Evolutionary conservation across 2,113 vertebrate species (phyloP), one percentile per base, ranked within the genome.

Genomic region (Ahaetulla prasina): DNA sequence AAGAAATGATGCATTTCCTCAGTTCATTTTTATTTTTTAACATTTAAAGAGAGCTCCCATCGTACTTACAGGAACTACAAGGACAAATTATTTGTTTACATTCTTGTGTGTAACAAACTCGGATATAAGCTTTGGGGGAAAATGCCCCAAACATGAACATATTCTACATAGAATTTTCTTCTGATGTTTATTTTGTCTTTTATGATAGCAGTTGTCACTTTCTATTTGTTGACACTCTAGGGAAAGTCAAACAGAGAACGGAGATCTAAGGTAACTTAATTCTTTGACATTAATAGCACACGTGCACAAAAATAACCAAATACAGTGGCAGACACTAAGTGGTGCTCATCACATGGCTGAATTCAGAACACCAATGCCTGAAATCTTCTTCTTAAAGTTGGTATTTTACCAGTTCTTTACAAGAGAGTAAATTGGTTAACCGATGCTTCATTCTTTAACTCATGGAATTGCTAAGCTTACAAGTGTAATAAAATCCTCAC

Each of bases 261-360:
- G 94, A 95, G 92, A 95, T 45, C 39, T 96, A 93, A 97, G 97
- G 97, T 97, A 97, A 97, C 30, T 55, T 93, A 95, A 39, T 94
- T 95, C 22, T 47, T 88, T 92, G 47, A 92, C 54, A 80, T 94
- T 95, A 96, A 96, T 92, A 39, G 45, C 96, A 96, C 95, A 0
- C 0, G 0, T 57, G 92, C 63, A 93, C 60, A 92, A 94, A 91
- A 63, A 27, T 96, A 94, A 92, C 63, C 60, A 30, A 53, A 47
- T 94, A 95, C 91, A 85, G 25, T 43, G 10, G 35, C 87, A 88
- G 89, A 22, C 30, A 91, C 93, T 84, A 68, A 74, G 30, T 0
- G 18, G 39, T 92, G 63, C 80, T 91, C 45, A 74, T 87, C 25
- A 45, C 2, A 3, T 22, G 39, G 2, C 49, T 55, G 43, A 52